Percentiles rank a stretch among this genome's conserved stretches.
Evolutionary conservation across 2,888 invertebrate genomes (phyloP).

Genomic region (Machimus rusticus): DNA sequence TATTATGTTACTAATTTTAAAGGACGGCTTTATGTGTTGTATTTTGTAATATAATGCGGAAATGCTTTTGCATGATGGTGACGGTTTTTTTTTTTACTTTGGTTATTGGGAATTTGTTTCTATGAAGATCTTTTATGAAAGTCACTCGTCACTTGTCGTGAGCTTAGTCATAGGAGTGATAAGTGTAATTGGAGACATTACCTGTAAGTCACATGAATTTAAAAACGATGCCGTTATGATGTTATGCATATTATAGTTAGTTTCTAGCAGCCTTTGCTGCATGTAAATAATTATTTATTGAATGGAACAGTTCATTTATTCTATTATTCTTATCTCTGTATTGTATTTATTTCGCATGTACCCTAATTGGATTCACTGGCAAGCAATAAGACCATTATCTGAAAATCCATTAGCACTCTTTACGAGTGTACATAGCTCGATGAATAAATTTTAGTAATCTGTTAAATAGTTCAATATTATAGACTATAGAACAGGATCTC

Average conservation of each 20-base stretch:
- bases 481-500: too few species aligned
- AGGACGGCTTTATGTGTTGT: neutral
- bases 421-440: too few species aligned
- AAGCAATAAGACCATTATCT: too few species aligned
- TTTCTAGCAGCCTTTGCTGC: neutral
- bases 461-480: too few species aligned
- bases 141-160: neutral
- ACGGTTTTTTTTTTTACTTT: neutral
- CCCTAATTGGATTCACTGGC: too few species aligned
- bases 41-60: neutral
- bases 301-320: neutral
- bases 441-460: too few species aligned
- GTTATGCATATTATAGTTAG: neutral
- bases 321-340: neutral
- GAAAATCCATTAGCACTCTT: too few species aligned
- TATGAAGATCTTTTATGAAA: neutral
- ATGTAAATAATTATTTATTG: neutral
- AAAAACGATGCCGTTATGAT: neutral
- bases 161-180: neutral
- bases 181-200: neutral
- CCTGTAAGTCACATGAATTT: neutral
- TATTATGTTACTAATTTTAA: neutral
- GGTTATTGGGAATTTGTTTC: neutral
- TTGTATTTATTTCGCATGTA: neutral
- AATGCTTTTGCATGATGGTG: slow-evolving; percentile 11